Evolutionary conservation across 2,113 vertebrate species (phyloP).

Genomic region (Phalacrocorax carbo): DNA sequence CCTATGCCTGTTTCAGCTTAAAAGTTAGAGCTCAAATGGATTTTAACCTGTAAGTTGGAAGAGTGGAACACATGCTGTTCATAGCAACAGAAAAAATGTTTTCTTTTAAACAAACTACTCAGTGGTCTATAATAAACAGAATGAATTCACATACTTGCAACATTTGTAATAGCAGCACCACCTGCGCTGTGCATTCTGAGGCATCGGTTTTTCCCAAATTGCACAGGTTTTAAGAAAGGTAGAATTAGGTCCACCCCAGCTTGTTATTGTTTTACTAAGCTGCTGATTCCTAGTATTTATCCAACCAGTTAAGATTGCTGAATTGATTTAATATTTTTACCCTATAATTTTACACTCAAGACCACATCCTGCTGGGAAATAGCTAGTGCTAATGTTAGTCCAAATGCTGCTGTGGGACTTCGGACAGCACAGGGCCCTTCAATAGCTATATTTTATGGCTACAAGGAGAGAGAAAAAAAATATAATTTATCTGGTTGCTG

Average conservation of each 20-base stretch:
- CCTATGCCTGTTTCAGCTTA: not conserved
- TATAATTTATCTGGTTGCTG: constrained; percentile 58
- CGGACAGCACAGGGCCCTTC: constrained; percentile 26
- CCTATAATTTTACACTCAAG: constrained; percentile 38
- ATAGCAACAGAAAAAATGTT: not conserved
- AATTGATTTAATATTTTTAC: constrained; percentile 56
- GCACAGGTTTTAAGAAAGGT: not conserved
- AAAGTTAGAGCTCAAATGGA: not conserved
- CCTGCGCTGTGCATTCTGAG: not conserved
- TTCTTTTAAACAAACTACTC: not conserved
- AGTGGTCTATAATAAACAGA: not conserved
- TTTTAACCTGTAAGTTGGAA: not conserved
- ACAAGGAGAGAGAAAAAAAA: constrained; percentile 50
- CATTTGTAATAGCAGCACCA: not conserved
- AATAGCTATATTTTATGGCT: constrained; percentile 55
- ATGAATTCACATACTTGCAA: not conserved
- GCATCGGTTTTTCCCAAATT: not conserved
- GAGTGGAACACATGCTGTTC: not conserved
- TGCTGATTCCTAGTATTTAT: constrained; percentile 21
- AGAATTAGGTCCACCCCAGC: not conserved
- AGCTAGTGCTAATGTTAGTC: constrained; percentile 35
- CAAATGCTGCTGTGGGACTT: constrained; percentile 39
- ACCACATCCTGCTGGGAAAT: constrained; percentile 50
- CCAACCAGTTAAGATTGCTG: not conserved
- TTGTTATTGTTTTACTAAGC: not conserved